Evolutionary conservation across 2,797 vertebrate genomes (phyloP), one percentile per base, ranked within the genome.

Genomic region (Rousettus madagascariensis): DNA sequence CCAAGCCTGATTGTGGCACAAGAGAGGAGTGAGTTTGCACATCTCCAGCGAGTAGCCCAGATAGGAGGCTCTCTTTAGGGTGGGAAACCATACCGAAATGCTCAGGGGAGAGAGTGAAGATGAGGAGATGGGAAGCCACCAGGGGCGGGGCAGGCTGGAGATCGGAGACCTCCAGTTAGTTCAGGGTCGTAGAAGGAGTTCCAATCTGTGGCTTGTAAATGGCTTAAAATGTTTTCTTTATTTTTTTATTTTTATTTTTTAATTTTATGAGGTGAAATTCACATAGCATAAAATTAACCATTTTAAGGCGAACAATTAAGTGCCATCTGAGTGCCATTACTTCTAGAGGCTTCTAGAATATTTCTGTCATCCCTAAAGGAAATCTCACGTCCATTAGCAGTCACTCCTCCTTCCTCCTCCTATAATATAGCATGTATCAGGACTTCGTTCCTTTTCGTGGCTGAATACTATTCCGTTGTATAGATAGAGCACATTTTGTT

Each of bases 21-120:
- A 2, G 61, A 13, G 90, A 43, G 90, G 16, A 38, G 24, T 36
- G 61, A 38, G 71, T 1, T 8, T 28, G 2, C 24, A 10, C 3
- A 1, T 36, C 59, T 55, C 12, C 17, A 6, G 1, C 0, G 17
- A 1, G 8, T 2, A 55, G 36, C 61, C 51, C 6, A 1, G 49
- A 9, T 33, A 22, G 59, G 38, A 66, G 53, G 33, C 16, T 24
- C 36, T 16, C 3, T 6, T 30, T 71, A 13, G 10, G 12, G 36
- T 11, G 51, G 36, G 16, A 43, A 57, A 33, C 53, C 51, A 41
- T 26, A 6, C 17, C 0, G 20, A 43, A 24, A 43, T 13, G 22
- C 46, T 66, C n/a, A 33, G 9, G 26, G 46, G 6, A 4, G 12
- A 41, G 19, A 71, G 10, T 24, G 33, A 17, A 22, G 33, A n/a